Base-by-base conservation (phyloP, 2,888 invertebrate species). In the Smittia sp. region DNA sequence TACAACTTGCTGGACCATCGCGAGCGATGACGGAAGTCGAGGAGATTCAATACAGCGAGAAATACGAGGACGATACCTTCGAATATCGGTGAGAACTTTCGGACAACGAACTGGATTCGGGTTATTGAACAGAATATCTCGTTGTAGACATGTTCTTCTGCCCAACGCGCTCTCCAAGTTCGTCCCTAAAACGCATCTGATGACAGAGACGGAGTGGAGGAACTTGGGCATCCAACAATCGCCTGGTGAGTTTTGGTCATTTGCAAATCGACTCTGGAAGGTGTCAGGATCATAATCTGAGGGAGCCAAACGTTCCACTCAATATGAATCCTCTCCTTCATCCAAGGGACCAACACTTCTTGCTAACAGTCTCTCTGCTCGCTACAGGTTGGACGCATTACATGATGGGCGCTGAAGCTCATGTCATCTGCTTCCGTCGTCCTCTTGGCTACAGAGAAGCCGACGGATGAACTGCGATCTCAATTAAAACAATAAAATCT, bases 171-270 rank as follows among this genome's bases (percentile, higher is more conserved):
- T 96, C 54, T 92, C 94, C 0, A 90, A 90, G 76, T 83, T 90
- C 70, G 94, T 96, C 0, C 96, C 96, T 0, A 91, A 93, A 79
- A 89, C 90, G 0, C 96, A 96, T 79, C 84, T 96, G 66, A 94
- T 97, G 94, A 91, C 93, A 0, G 97, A 97, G 83, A 90, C 92
- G 0, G 96, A 97, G 82, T 97, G 97, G 96, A 86, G 96, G 75
- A 93, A 94, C 81, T 86, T 97, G 1, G 72, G 96, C 0, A 94
- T 97, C 0, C 95, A 96, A 80, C 96, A 96, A 81, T 94, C 94
- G 79, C 94, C 94, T 0, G 92, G 92, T 67, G 93, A 92, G 92
- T 65, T n/a, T 52, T 52, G 13, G 39, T 39, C 39, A 7, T 39
- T 39, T 39, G 39, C 15, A 9, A 15, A n/a, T 11, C 52, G 7